Base-by-base conservation (phyloP, 2,888 invertebrate genomes). In the Eristalinus sepulchralis region DNA sequence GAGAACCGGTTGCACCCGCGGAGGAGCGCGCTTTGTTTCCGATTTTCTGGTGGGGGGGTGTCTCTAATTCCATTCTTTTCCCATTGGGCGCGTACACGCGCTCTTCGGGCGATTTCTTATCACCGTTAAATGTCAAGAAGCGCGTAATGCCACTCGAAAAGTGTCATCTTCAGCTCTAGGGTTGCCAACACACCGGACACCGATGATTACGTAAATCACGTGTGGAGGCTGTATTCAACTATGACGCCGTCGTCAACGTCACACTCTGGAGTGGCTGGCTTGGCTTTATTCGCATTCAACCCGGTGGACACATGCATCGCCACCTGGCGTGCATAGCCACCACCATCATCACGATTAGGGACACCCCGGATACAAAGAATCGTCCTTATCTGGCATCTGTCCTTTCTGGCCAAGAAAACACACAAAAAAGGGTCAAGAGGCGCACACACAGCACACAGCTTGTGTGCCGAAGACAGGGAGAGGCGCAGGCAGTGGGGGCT, bases 341-440 rank as follows among this genome's bases (percentile, higher is more conserved):
- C 47, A n/a, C n/a, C 47, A 17, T 47, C 47, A 47, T 47, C 47
- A 64, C 77, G 70, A 85, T 85, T 85, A 78, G 63, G 70, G 63
- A 78, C 82, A 85, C 77, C 70, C 82, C 73, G 82, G 78, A 86
- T 67, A 71, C 78, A 83, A 78, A 78, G 63, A 22, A 22, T 57
- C 13, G 57, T 13, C 57, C 24, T 86, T 83, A 86, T 86, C 86
- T 86, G 77, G 66, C 83, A 86, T 86, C 86, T 86, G 86, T 83
- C 86, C 86, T 86, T 86, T 27, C 27, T 86, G 86, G 81, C 77
- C 85, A 77, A 68, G 82, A 63, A 85, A 83, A 57, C 22, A 57
- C 20, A 57, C 77, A 85, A 63, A 85, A 83, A 82, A 85, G 82
- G 86, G 86, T 86, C 86, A 86, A 86, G 78, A 83, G 82, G 85